Conservation (phyloP, 2,113 vertebrate species). For the Pelvicachromis taeniatus region DNA sequence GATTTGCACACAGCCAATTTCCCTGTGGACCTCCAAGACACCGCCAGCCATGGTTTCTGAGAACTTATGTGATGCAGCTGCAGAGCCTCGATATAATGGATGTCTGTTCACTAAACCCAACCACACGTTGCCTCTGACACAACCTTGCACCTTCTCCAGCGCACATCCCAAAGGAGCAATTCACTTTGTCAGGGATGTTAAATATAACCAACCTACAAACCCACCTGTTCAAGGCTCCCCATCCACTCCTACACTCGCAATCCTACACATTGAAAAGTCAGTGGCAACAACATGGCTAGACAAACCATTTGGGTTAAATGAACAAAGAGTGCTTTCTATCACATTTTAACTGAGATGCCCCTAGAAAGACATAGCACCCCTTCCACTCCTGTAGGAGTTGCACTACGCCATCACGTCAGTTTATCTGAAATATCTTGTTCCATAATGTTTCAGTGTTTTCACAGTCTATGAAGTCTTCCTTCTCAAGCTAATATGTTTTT, state of each 20-base stretch:
- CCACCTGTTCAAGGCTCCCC: slow-evolving; percentile 1
- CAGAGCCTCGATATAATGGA: slow-evolving; percentile 40
- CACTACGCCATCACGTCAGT: not conserved
- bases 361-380: not conserved
- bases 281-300: not conserved
- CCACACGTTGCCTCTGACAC: slow-evolving; percentile 63
- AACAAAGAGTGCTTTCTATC: slow-evolving; percentile 14
- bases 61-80: slow-evolving; percentile 51
- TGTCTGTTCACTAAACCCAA: slow-evolving; percentile 60
- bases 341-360: slow-evolving; percentile 1
- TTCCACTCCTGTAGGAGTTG: not conserved
- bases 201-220: slow-evolving; percentile 13
- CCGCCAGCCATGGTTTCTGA: not conserved
- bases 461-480: not conserved
- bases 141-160: slow-evolving; percentile 63
- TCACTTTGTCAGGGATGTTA: slow-evolving; percentile 51
- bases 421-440: not conserved
- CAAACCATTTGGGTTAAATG: not conserved
- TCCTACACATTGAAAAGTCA: not conserved
- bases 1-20: slow-evolving; percentile 4
- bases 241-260: not conserved
- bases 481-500: slow-evolving; percentile 10
- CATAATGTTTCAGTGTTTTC: not conserved
- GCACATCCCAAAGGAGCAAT: slow-evolving; percentile 56
- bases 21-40: not conserved